phyloP scores from a whole-genome alignment of 2,797 vertebrate genomes.

The Smutsia temminckii region DNA sequence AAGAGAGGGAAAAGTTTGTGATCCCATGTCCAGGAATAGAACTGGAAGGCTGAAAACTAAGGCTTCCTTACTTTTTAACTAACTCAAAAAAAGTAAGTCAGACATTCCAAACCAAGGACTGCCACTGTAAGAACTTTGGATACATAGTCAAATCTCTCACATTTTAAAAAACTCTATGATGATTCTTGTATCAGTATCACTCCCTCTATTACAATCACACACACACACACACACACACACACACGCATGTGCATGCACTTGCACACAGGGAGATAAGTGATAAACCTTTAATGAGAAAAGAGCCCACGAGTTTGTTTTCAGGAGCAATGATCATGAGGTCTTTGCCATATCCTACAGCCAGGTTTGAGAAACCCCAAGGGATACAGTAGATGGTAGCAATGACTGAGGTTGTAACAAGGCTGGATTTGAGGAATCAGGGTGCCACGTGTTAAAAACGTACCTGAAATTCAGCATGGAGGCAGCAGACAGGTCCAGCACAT shows the following conservation, averaged over 20 bases:
- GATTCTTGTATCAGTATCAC: neutral
- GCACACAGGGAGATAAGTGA: neutral
- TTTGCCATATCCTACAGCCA: neutral
- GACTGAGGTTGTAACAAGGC: neutral
- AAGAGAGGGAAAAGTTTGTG: neutral
- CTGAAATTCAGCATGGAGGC: neutral
- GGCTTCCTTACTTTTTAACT: neutral
- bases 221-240: neutral
- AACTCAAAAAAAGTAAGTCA: neutral
- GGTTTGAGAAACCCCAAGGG: neutral
- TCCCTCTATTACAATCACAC: neutral
- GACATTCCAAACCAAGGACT: neutral
- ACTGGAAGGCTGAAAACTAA: neutral
- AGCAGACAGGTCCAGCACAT: neutral
- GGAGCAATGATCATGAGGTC: neutral
- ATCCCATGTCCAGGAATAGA: neutral
- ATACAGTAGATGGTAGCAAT: neutral
- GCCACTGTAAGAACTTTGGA: neutral
- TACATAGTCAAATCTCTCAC: neutral
- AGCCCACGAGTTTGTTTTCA: neutral
- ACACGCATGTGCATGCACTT: neutral
- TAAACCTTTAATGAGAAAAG: neutral
- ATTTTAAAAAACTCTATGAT: neutral
- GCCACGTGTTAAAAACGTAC: neutral
- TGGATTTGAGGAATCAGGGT: neutral